Base-by-base conservation (phyloP, 2,797 vertebrate species). In the Mallotus villosus region DNA sequence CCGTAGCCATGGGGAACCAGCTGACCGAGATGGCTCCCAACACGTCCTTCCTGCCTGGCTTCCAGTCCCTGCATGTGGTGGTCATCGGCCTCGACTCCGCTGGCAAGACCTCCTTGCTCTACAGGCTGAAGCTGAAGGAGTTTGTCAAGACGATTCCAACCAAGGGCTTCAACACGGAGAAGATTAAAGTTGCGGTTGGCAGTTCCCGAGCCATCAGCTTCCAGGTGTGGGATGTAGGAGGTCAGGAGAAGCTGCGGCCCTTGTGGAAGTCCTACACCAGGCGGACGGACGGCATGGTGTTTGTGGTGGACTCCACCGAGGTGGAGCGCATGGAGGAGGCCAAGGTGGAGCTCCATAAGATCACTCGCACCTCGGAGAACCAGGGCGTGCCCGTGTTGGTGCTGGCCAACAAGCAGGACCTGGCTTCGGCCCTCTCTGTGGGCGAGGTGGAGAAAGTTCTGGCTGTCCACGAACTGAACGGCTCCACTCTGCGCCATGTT, bases 231-330 rank as follows among this genome's bases (percentile, higher is more conserved):
- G 96, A 96, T 0, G 96, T 97, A 3, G 95, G 95, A 0, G 95
- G 96, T 0, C 95, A 96, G 85, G 96, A 97, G 80, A 97, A 96
- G 84, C 90, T 97, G 51, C 90, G 95, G 1, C 96, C 95, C 0
- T 89, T 97, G 60, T 97, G 95, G 96, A 95, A 95, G 82, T 96
- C 96, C 0, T 96, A 96, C 90, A 96, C 95, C 0, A 90, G 96
- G 7, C 88, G 94, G 34, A 96, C 95, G 0, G 96, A 97, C 0
- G 96, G 95, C 19, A 85, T 97, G 72, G 95, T 97, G 75, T 96
- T 95, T 16, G 96, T 97, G 76, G 95, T 96, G 83, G 96, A 97
- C 78, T 92, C 95, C 1, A 83, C 93, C 0, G 96, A 97, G 88
- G 71, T 73, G 0, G 95, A 96, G 85, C 90, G 95, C 58, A 90